Evolutionary conservation across 2,113 vertebrate species (phyloP), one percentile per base, ranked within the genome.

Genomic region (Gadus chalcogrammus): DNA sequence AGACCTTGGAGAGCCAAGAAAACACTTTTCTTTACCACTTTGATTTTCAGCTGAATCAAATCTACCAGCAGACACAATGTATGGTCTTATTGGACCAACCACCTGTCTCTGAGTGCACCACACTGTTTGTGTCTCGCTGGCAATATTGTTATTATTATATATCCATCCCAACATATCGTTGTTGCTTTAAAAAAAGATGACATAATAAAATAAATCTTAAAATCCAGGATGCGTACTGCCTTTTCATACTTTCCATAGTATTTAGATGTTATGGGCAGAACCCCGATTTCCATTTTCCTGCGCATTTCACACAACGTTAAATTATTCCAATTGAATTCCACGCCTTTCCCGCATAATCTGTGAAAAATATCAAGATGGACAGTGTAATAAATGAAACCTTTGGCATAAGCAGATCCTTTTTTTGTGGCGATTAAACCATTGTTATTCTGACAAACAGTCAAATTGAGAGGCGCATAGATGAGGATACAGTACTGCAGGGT

Each of bases 381-480:
- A 28, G 52, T 64, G 17, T 76, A 79, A 78, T 78, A 82, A 82
- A 35, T 48, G 67, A 68, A 72, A 80, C 71, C 22, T 79, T 78
- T 81, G 67, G 64, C 69, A 79, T 62, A 76, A 81, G 78, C 27
- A 69, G 62, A 72, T 75, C 59, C 55, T 17, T 17, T 79, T 83
- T 78, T 75, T 78, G 84, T 70, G 68, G 69, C 67, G 75, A 86
- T 84, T 84, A 83, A 86, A 81, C 70, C 69, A 61, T 86, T 80
- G 70, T 85, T 73, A 76, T 67, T 72, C 65, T 77, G 71, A 78
- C 65, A 83, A 83, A 87, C 75, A 84, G 74, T 80, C 52, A 79
- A 55, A 62, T 69, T 58, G 76, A 81, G 65, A 64, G 65, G 72
- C 61, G 61, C 69, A 66, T 71, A 79, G 75, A 70, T 48, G 55